Evolutionary conservation across 2,888 invertebrate genomes (phyloP), one percentile per base, ranked within the genome.

Genomic region (Drosophila rellima): DNA sequence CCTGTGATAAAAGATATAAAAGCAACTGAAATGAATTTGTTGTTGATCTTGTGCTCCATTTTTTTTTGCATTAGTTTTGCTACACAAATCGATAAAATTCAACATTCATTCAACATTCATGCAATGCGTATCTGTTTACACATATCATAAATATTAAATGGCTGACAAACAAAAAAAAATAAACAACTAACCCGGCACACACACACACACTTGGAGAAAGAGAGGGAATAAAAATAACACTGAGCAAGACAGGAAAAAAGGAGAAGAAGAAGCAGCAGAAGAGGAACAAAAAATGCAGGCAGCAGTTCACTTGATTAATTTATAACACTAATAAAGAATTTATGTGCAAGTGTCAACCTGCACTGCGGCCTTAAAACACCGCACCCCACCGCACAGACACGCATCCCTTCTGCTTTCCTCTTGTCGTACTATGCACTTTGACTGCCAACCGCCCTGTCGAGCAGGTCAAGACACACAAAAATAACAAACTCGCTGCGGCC

Each of bases 261-360:
- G 6, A 47, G 18, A 37, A 33, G 13, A 57, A 60, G 61, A 23
- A 48, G 42, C 23, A 48, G 45, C 23, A 48, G 45, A 44, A 40
- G 29, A 39, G 47, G 51, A 39, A 8, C 42, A 44, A 48, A 74
- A 62, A 60, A 39, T 60, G 35, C 55, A 47, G 62, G 55, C 63
- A 68, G 60, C 66, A 77, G 87, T 78, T 88, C 60, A 83, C 73
- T 89, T 85, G 88, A 89, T 89, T 87, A 85, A 87, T 89, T 85
- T 89, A 87, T 89, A 77, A 84, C 78, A 84, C 89, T 84, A 81
- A 85, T 85, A 89, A 89, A 89, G 82, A 89, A 85, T 85, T 85
- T 84, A 85, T 85, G 78, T 72, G 69, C 77, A 84, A 86, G 81
- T 89, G 84, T 84, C 89, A 89, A 83, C 84, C 84, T 83, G 82